Evolutionary conservation across 1,140 invertebrate species (phyloP), one percentile per base, ranked within the genome.

Genomic region (Atta colombica): DNA sequence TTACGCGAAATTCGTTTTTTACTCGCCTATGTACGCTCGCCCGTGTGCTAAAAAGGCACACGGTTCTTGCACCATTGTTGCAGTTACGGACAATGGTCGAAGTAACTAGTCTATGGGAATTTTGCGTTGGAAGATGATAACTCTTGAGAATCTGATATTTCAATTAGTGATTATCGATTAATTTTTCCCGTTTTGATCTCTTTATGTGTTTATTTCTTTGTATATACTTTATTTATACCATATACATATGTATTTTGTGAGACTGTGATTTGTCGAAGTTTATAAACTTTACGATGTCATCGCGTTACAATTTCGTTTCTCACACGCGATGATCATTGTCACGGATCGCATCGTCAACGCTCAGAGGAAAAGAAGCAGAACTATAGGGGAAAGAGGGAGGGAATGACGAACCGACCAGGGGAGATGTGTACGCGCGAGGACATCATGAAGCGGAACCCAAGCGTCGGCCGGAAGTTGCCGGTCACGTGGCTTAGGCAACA

Each of bases 401-500:
- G 21, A 45, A 78, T 39, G 74, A 49, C 21, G 74, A 66, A 16
- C n/a, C 58, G 49, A 75, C 63, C 65, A 35, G 60, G 63, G 49
- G 21, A 14, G n/a, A 49, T 28, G 60, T 39, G 68, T 53, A 28
- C 18, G 45, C 63, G 49, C 74, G 69, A 74, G 77, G 60, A 55
- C 51, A 75, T 91, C 85, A 78, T 58, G 39, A 71, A 89, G 89
- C 84, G 84, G 82, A 91, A 91, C 89, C 89, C 89, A 90, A 91
- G 88, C 89, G 90, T 90, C 89, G 89, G 90, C 90, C 90, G 90
- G 90, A 91, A 91, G 90, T 91, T 53, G 78, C 84, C 87, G 90
- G 90, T 90, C 90, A 91, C 89, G 90, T 91, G 90, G 85, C 90
- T 89, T 77, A 84, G 87, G 87, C 88, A 89, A 91, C 88, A 87